phyloP scores from a whole-genome alignment of 1,140 invertebrate genomes.

The Berghia stephanieae region DNA sequence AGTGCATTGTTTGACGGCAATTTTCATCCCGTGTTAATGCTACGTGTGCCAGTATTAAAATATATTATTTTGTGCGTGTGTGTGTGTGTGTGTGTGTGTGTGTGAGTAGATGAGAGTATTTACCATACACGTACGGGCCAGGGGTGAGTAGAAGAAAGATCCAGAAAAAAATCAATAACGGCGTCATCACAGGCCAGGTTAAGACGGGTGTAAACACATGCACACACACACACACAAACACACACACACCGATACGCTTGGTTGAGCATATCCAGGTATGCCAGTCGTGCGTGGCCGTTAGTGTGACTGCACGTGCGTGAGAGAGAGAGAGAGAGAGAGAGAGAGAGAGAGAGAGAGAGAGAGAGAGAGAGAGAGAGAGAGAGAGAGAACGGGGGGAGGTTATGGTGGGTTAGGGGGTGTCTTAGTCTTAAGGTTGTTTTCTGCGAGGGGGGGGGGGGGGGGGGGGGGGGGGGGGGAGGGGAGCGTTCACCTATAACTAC shows the following conservation, averaged over 20 bases:
- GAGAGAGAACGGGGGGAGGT: not conserved
- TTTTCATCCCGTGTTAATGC: not conserved
- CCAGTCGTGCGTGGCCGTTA: not conserved
- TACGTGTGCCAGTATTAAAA: not conserved
- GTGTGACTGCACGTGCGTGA: not conserved
- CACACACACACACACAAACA: too few species aligned
- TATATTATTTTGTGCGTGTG: not conserved
- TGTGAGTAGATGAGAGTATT: not conserved
- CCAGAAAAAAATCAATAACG: too few species aligned
- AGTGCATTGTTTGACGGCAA: not conserved
- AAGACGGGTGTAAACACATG: too few species aligned
- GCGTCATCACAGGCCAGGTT: too few species aligned
- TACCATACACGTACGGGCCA: not conserved
- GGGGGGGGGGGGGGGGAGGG: not conserved
- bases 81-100: not conserved
- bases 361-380: not conserved
- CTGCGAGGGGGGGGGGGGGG: not conserved
- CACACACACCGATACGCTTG: too few species aligned
- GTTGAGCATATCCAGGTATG: not conserved
- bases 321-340: slow-evolving; percentile 13
- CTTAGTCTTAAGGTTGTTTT: not conserved
- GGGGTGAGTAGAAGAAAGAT: not conserved
- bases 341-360: slow-evolving; percentile 4
- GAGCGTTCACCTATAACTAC: not conserved
- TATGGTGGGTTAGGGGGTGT: not conserved